Evolutionary conservation across 2,888 invertebrate species (phyloP).

Genomic region (Sussaba pulchella): DNA sequence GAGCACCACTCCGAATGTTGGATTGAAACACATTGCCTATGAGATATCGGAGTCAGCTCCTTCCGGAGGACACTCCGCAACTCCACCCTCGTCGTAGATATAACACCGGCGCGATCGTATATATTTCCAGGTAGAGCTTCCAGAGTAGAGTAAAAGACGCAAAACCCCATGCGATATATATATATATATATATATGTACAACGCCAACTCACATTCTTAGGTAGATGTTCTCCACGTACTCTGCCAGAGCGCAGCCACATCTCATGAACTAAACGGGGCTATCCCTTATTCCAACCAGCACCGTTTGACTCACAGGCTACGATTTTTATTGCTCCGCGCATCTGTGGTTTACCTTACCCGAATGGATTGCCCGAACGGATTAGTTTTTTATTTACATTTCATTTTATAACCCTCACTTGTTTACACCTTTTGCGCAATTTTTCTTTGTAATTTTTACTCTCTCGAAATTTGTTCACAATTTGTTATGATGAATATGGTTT

Average conservation of each 20-base stretch:
- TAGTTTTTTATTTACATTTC: constrained; percentile 1
- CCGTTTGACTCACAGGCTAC: constrained; percentile 43
- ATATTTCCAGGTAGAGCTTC: constrained; percentile 29
- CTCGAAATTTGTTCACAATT: too few relatives aligned
- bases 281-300: constrained; percentile 50
- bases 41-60: constrained; percentile 62
- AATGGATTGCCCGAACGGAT: constrained; percentile 9
- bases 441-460: too few relatives aligned
- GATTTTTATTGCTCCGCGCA: constrained; percentile 39
- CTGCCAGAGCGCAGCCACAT: constrained; percentile 2
- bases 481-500: too few relatives aligned
- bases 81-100: constrained; percentile 16
- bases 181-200: neutral
- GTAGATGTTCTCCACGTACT: constrained; percentile 32
- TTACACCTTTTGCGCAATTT: too few relatives aligned
- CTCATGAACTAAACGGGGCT: constrained; percentile 54
- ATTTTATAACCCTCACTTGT: neutral
- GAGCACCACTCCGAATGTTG: constrained; percentile 62
- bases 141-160: constrained; percentile 19
- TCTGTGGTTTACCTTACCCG: constrained; percentile 1
- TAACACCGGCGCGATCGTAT: neutral
- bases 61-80: constrained; percentile 52
- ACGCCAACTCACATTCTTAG: constrained; percentile 36
- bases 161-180: constrained; percentile 14
- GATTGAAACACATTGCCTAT: constrained; percentile 67